Evolutionary conservation across 2,113 vertebrate species (phyloP).

Genomic region (Bos indicus): DNA sequence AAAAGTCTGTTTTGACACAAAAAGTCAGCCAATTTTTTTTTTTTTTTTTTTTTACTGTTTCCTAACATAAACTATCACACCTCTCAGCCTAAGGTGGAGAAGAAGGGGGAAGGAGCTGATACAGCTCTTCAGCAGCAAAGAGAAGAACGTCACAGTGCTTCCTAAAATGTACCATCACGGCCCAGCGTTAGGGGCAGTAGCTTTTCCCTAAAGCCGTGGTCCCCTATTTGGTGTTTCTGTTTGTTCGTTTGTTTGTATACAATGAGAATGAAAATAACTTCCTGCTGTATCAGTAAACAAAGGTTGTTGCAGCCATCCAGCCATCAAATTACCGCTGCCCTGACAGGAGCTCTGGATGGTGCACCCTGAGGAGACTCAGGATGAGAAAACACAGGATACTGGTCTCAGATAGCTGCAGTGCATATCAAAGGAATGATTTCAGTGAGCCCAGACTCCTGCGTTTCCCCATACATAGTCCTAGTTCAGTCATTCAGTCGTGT

Average conservation of each 20-base stretch:
- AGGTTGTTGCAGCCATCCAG: not conserved
- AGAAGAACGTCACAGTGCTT: rapidly evolving
- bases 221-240: not conserved
- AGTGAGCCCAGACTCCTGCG: not conserved
- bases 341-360: not conserved
- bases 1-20: not conserved
- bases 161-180: not conserved
- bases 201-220: not conserved
- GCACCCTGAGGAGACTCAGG: not conserved
- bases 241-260: not conserved
- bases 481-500: not conserved
- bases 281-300: not conserved
- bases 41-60: not conserved
- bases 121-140: not conserved
- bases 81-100: not conserved
- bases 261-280: not conserved
- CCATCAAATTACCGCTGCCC: not conserved
- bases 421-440: not conserved
- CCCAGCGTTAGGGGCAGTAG: too few relatives aligned
- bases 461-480: not conserved
- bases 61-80: not conserved
- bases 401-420: not conserved
- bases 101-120: too few relatives aligned
- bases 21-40: not conserved
- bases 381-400: not conserved